Evolutionary conservation across 2,113 vertebrate species (phyloP).

Genomic region (Potamarius usumacintae): DNA sequence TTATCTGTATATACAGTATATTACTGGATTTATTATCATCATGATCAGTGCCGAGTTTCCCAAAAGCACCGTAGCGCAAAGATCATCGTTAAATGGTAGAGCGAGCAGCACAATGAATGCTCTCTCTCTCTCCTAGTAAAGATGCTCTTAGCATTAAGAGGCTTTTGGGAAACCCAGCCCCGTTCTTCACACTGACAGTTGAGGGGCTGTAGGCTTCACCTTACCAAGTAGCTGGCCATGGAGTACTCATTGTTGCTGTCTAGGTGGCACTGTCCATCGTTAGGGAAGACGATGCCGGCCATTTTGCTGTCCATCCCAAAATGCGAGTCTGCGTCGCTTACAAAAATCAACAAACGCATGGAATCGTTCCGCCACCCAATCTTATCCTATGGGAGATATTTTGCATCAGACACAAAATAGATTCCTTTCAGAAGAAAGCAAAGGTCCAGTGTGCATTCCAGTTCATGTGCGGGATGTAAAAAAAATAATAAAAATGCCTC

Average conservation of each 20-base stretch:
- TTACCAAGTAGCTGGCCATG: constrained; percentile 88
- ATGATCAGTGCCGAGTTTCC: not conserved
- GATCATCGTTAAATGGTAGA: too few relatives aligned
- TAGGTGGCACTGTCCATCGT: constrained; percentile 93
- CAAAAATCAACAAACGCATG: constrained; percentile 93
- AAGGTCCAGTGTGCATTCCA: not conserved
- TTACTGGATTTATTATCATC: not conserved
- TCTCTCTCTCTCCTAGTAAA: too few relatives aligned
- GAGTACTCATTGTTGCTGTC: constrained; percentile 91
- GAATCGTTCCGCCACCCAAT: constrained; percentile 98
- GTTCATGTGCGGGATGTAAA: not conserved
- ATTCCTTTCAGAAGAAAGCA: constrained; percentile 14
- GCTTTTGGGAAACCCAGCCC: too few relatives aligned
- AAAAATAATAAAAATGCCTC: constrained; percentile 45
- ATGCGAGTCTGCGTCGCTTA: constrained; percentile 94
- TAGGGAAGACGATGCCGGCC: constrained; percentile 94
- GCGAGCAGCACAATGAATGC: too few relatives aligned
- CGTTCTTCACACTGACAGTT: not conserved
- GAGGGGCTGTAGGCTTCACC: constrained; percentile 30
- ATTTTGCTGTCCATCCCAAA: constrained; percentile 98
- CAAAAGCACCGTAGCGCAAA: too few relatives aligned
- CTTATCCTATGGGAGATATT: constrained; percentile 79
- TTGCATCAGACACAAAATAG: constrained; percentile 8
- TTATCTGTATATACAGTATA: not conserved
- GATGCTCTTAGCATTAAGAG: too few relatives aligned